Base-by-base conservation (phyloP, 2,888 invertebrate genomes). In the Scelioninae gen. 2 region DNA sequence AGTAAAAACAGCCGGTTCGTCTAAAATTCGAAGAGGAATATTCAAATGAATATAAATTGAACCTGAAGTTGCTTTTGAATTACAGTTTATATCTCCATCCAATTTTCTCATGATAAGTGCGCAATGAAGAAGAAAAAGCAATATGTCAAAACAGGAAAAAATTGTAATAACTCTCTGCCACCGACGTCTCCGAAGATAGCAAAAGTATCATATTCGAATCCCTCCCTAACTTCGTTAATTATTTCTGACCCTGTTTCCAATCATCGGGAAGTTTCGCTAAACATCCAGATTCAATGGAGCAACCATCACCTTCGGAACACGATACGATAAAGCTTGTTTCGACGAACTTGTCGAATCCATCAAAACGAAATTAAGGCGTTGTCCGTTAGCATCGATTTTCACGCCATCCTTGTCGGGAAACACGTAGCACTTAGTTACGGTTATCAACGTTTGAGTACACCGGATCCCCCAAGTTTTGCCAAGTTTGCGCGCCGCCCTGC, bases 341-440 rank as follows among this genome's bases (percentile, higher is more conserved):
- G 37, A 11, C 45, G 15, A 65, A 65, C 37, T 58, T 43, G 58
- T 58, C 68, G 58, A 68, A 58, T 45, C 50, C 52, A 58, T 68
- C 60, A 68, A 60, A 58, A 53, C 31, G 46, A 60, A 60, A 60
- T 72, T 43, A 65, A 72, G 65, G 60, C 64, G 64, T 58, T 52
- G 60, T 65, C 65, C 60, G 65, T 72, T 65, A 60, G 19, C 48
- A 53, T 65, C 65, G 46, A 72, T 65, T 72, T 65, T 60, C 72
- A 60, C 60, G 64, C 71, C 45, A 10, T 35, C 60, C 60, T 45
- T 39, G 16, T 60, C 48, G 46, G 0, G 7, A 9, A 46, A 41
- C 65, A 72, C 55, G 58, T 55, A 72, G 15, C 48, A 65, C 65
- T 65, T 72, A 46, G 65, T 72, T 65, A 72, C 53, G 60, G 60